Conservation (phyloP, 2,113 vertebrate genomes). For the Gorsachius goisagi region DNA sequence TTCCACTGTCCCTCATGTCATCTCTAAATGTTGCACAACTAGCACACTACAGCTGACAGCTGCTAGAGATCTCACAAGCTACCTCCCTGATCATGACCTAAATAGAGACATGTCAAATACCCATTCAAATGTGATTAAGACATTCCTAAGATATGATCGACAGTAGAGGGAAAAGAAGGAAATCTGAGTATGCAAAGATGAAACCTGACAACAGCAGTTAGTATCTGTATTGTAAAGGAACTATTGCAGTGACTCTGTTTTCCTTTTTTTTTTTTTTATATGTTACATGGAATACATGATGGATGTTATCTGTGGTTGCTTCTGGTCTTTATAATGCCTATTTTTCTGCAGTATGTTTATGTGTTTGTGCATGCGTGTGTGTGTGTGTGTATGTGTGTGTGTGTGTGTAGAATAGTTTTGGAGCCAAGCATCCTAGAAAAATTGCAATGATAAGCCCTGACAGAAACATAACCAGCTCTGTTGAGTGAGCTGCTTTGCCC, state of each 20-base stretch:
- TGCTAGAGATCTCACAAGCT: not conserved
- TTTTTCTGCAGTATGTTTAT: not conserved
- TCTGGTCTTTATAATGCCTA: not conserved
- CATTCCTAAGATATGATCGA: not conserved
- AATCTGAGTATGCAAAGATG: not conserved
- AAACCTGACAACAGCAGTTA: not conserved
- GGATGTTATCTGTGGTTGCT: not conserved
- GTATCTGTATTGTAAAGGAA: not conserved
- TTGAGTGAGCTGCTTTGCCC: not conserved
- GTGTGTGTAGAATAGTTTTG: not conserved
- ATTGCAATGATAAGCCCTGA: conserved; percentile 3
- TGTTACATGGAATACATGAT: not conserved
- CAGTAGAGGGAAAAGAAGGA: not conserved
- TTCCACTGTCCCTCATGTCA: not conserved
- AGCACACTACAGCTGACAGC: not conserved
- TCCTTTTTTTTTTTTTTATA: not conserved
- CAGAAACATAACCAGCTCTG: not conserved
- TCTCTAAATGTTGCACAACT: not conserved
- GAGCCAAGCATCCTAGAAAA: not conserved
- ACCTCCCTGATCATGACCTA: not conserved
- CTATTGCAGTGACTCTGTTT: not conserved
- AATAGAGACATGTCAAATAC: not conserved
- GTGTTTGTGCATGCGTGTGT: fast-evolving
- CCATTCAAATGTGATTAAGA: not conserved
- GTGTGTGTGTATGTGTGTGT: no score